These are phyloP conservation scores for Troides helena DNA, from an alignment of 2,888 invertebrate species.

Conservation along the genomic window DNA sequence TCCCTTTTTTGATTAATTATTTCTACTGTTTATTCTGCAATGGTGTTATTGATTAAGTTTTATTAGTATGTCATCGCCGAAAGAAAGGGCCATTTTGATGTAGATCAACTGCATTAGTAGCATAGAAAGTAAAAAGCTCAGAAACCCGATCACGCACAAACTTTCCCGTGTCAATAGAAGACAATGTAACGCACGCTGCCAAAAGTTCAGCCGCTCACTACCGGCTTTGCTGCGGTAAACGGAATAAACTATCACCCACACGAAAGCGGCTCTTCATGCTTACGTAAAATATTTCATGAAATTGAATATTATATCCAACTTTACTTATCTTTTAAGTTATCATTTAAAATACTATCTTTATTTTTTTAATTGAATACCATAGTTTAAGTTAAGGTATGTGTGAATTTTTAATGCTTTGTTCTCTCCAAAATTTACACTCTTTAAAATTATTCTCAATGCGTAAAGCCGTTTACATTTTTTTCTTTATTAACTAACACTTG, in stretches of 20 bases:
- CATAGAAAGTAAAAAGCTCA: constrained; percentile 44
- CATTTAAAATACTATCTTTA: no score
- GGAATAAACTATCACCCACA: not conserved
- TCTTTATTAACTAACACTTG: no score
- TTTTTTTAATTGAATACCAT: no score
- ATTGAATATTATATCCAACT: not conserved
- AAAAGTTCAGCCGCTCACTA: constrained; percentile 23
- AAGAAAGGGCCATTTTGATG: constrained; percentile 41
- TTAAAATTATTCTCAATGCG: no score
- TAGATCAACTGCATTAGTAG: constrained; percentile 34
- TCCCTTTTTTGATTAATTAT: no score
- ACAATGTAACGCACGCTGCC: constrained; percentile 30
- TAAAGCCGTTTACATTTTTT: no score
- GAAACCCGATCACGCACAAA: constrained; percentile 42
- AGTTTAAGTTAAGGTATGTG: no score
- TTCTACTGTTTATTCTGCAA: no score
- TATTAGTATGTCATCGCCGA: constrained; percentile 28
- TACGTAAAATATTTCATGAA: not conserved
- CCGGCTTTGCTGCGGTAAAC: constrained; percentile 3
- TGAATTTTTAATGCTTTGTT: no score
- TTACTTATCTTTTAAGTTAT: no score
- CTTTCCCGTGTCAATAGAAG: constrained; percentile 42
- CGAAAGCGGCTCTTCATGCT: not conserved
- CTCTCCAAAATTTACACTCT: no score
- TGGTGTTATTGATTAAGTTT: not conserved